phyloP scores from a whole-genome alignment of 2,113 vertebrate genomes.

The Spilogale gracilis region DNA sequence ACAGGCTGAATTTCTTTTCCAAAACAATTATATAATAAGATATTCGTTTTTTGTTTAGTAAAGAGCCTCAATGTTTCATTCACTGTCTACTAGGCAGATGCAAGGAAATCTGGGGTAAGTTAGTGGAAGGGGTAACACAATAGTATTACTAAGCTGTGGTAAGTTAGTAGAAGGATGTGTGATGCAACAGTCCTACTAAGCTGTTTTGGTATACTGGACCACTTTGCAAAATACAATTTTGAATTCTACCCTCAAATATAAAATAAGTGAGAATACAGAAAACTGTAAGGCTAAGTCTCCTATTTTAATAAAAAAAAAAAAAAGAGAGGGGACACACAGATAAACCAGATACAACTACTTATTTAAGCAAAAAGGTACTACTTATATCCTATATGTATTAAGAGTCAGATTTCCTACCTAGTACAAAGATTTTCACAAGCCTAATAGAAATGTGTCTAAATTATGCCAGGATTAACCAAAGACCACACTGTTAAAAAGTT shows the following conservation, averaged over 20 bases:
- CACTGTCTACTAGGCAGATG: neutral
- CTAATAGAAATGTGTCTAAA: slow-evolving; percentile 27
- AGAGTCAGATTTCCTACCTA: slow-evolving; percentile 25
- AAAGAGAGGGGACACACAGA: neutral
- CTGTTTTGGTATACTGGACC: neutral
- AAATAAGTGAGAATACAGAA: neutral
- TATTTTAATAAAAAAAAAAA: neutral
- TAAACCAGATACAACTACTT: slow-evolving; percentile 5
- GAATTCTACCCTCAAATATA: slow-evolving; percentile 41
- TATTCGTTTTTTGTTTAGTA: neutral
- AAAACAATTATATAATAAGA: neutral
- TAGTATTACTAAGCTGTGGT: neutral
- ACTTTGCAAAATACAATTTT: slow-evolving; percentile 47
- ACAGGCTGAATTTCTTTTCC: slow-evolving; percentile 38
- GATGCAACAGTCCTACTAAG: neutral
- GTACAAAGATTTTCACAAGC: neutral
- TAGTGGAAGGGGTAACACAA: neutral
- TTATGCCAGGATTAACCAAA: neutral
- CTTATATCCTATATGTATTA: neutral
- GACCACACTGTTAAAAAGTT: neutral
- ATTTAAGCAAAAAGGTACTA: slow-evolving; percentile 37
- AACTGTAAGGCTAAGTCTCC: neutral
- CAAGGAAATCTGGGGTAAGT: neutral
- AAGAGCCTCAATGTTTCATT: neutral
- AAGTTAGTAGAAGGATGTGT: neutral